A percentile compares a stretch with the other conserved stretches of the same genome.
phyloP scores from a whole-genome alignment of 2,888 invertebrate genomes.

The Rhaphigaster nebulosa region DNA sequence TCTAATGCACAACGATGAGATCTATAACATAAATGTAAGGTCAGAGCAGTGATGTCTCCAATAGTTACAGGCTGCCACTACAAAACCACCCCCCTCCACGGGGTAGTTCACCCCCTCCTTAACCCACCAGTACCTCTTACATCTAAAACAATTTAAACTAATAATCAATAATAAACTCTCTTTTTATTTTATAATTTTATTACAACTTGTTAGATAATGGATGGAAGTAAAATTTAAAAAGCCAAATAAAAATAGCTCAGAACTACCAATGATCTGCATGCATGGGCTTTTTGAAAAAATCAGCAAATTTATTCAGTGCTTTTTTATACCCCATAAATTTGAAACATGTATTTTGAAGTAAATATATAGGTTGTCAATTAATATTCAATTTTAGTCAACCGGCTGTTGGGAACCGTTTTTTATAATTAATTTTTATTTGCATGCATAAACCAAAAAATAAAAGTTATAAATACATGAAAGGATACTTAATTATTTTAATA shows the following conservation, averaged over 20 bases:
- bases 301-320: too few species aligned
- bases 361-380: background rate
- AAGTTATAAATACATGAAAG: too few species aligned
- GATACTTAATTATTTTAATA: too few species aligned
- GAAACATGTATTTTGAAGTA: background rate
- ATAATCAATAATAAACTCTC: conserved; percentile 36
- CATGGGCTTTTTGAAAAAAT: background rate
- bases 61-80: conserved; percentile 54
- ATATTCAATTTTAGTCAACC: background rate
- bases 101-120: conserved; percentile 42
- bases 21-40: conserved; percentile 29
- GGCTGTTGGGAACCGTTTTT: background rate
- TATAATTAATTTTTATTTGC: too few species aligned
- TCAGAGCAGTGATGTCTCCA: conserved; percentile 57
- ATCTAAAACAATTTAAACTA: conserved; percentile 25
- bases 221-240: background rate
- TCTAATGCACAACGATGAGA: background rate
- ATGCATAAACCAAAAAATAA: too few species aligned
- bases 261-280: background rate
- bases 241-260: background rate
- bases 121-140: background rate
- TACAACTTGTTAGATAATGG: background rate
- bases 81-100: conserved; percentile 51
- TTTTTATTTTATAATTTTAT: background rate
- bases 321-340: background rate